Conservation (phyloP, 2,113 vertebrate genomes). For the Thalassarche chlororhynchos region DNA sequence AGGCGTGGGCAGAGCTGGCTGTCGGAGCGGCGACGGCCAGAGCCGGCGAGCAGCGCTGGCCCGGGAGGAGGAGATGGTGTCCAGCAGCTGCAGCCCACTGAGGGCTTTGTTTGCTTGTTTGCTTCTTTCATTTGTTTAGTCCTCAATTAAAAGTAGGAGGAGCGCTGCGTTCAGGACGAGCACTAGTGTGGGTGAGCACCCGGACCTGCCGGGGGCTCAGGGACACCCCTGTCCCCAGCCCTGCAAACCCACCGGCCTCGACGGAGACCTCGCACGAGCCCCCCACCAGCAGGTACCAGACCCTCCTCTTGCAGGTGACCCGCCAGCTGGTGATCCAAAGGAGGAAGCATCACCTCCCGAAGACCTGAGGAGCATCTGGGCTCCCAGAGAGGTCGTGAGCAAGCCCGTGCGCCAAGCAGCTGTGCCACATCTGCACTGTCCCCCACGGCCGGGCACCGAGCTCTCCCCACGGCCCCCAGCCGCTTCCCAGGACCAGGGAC, state of each 20-base stretch:
- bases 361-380: background rate
- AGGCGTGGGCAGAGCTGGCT: background rate
- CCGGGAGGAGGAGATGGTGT: accelerated
- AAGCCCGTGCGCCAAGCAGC: accelerated
- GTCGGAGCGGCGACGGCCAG: accelerated
- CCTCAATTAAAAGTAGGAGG: background rate
- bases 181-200: background rate
- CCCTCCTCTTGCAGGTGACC: background rate
- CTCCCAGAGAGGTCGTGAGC: background rate
- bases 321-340: background rate
- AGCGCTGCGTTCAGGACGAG: accelerated
- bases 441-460: background rate
- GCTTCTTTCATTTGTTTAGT: background rate
- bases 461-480: accelerated
- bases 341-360: background rate
- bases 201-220: accelerated
- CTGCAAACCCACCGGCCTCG: background rate
- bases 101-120: background rate
- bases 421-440: background rate
- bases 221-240: background rate
- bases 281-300: background rate
- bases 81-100: background rate
- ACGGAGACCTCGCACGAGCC: accelerated
- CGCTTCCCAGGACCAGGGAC: background rate
- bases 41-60: background rate